Conservation (phyloP, 2,888 invertebrate species). For the Drosophila affinis region DNA sequence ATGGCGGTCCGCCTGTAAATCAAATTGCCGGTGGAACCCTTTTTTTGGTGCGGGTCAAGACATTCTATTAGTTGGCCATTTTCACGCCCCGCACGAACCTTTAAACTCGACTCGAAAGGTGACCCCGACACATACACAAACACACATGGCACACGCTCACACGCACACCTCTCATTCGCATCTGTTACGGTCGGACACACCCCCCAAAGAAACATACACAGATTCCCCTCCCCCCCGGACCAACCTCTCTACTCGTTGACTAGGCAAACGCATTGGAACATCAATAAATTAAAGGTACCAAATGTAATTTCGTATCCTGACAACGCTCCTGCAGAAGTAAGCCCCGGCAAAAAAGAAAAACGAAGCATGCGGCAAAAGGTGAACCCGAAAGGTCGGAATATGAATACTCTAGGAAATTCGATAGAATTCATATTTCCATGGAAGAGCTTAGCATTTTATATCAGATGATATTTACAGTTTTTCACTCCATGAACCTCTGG, state of each 20-base stretch:
- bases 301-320: conserved; percentile 70
- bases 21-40: conserved; percentile 47
- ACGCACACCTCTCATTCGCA: conserved; percentile 17
- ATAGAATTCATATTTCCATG: not conserved
- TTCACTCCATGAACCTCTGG: not conserved
- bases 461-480: no score
- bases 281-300: conserved; percentile 78
- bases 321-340: conserved; percentile 22
- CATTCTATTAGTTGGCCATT: conserved; percentile 71
- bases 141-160: conserved; percentile 26
- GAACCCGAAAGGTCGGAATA: not conserved
- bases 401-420: conserved; percentile 5
- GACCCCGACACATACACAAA: conserved; percentile 46
- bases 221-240: conserved; percentile 27
- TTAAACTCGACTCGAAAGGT: conserved; percentile 40
- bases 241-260: conserved; percentile 20
- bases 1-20: conserved; percentile 27
- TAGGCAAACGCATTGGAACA: conserved; percentile 59
- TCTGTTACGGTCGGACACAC: conserved; percentile 38
- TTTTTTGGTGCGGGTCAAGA: conserved; percentile 43
- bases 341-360: not conserved
- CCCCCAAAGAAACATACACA: conserved; percentile 28
- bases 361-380: not conserved
- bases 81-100: conserved; percentile 66
- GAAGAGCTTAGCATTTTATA: not conserved